These are phyloP conservation scores for Leptopilina syphax DNA, from an alignment of 2,888 invertebrate species.

Conservation along the genomic window DNA sequence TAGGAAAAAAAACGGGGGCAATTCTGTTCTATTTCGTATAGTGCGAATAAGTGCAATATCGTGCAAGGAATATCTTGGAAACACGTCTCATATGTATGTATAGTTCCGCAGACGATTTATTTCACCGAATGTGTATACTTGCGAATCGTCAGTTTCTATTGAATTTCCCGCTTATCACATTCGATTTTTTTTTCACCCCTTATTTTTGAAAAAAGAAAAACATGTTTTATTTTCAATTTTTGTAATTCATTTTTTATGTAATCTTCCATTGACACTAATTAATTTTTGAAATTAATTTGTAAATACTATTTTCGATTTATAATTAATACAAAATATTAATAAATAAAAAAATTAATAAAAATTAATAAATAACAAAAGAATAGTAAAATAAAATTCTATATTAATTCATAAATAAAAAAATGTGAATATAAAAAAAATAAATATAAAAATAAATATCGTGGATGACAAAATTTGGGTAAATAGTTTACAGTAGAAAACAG, in stretches of 20 bases:
- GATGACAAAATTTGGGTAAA: no score
- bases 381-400: no score
- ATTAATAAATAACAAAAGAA: no score
- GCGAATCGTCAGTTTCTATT: conserved; percentile 37
- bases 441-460: no score
- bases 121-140: not conserved
- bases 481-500: no score
- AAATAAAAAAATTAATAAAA: no score
- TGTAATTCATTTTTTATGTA: not conserved
- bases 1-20: conserved; percentile 64
- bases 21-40: conserved; percentile 59
- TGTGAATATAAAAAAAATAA: no score
- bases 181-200: not conserved
- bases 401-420: no score
- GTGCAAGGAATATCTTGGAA: conserved; percentile 27
- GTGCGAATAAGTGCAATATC: conserved; percentile 33
- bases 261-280: not conserved
- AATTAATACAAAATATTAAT: no score
- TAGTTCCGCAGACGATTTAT: conserved; percentile 24
- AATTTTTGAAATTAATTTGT: not conserved
- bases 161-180: conserved; percentile 16
- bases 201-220: not conserved
- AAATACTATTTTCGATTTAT: no score
- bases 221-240: conserved; percentile 17
- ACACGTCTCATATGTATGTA: conserved; percentile 25